Evolutionary conservation across 2,888 invertebrate species (phyloP).

Genomic region (Endomychus coccineus): DNA sequence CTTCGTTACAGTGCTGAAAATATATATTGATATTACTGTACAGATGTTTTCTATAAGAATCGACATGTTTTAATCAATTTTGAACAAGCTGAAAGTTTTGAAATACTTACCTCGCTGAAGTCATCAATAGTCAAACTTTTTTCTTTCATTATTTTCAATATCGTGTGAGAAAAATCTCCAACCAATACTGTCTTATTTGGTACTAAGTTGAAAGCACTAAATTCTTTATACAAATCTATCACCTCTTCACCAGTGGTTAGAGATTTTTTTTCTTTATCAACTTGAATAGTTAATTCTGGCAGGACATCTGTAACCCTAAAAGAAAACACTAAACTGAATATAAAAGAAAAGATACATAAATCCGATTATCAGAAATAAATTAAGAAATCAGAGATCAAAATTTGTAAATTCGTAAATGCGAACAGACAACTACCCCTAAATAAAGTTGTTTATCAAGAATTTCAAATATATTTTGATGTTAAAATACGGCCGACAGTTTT

Average conservation of each 20-base stretch:
- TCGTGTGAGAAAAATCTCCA: constrained; percentile 26
- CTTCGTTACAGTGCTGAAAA: too few relatives aligned
- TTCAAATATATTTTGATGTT: too few relatives aligned
- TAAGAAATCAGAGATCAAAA: too few relatives aligned
- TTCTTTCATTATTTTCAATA: constrained; percentile 29
- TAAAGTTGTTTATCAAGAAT: not conserved
- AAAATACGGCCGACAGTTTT: too few relatives aligned
- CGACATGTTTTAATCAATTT: too few relatives aligned
- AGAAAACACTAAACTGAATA: constrained; percentile 1
- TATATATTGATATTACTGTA: too few relatives aligned
- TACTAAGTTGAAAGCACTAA: constrained; percentile 18
- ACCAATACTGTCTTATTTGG: constrained; percentile 29
- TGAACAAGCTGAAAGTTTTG: too few relatives aligned
- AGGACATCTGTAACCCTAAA: constrained; percentile 27
- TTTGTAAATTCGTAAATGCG: too few relatives aligned
- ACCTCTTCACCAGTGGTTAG: constrained; percentile 22
- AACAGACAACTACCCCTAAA: not conserved
- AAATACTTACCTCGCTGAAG: constrained; percentile 26
- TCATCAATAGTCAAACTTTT: constrained; percentile 24
- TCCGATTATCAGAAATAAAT: too few relatives aligned
- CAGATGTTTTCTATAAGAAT: too few relatives aligned
- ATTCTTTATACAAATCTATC: constrained; percentile 22
- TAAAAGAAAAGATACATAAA: not conserved
- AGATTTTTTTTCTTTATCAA: constrained; percentile 16
- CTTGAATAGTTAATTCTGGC: constrained; percentile 25